These are phyloP conservation scores for Phortica okadai DNA, from an alignment of 2,888 invertebrate genomes.

Conservation along the genomic window DNA sequence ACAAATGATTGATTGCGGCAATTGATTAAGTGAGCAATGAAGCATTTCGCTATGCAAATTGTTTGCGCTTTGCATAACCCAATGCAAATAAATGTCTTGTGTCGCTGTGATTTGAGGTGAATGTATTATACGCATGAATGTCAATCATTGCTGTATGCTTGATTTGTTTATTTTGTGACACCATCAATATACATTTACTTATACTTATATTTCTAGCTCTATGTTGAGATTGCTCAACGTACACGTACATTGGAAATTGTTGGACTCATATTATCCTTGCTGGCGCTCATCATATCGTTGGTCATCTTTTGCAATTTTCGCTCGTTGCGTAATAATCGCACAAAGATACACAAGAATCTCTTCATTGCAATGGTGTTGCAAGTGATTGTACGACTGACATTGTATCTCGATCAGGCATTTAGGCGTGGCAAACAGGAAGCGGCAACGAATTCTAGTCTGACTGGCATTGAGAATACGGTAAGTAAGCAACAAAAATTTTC, in stretches of 20 bases:
- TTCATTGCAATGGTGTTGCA: slow-evolving; percentile 89
- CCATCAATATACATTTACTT: too few species aligned
- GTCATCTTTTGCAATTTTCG: slow-evolving; percentile 89
- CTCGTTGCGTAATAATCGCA: slow-evolving; percentile 87
- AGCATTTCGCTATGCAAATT: too few species aligned
- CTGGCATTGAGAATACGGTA: slow-evolving; percentile 83
- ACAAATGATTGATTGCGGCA: too few species aligned
- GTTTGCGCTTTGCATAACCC: too few species aligned
- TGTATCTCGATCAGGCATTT: slow-evolving; percentile 86
- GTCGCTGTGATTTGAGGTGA: too few species aligned
- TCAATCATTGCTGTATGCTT: too few species aligned
- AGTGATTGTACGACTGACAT: slow-evolving; percentile 83
- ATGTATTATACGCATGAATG: too few species aligned
- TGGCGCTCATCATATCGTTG: slow-evolving; percentile 85
- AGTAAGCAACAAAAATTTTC: slow-evolving; percentile 62
- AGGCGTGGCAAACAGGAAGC: slow-evolving; percentile 71
- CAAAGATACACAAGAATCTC: slow-evolving; percentile 90
- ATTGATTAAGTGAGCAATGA: too few species aligned
- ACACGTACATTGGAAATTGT: slow-evolving; percentile 88
- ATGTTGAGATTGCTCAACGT: slow-evolving; percentile 82
- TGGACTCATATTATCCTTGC: slow-evolving; percentile 88
- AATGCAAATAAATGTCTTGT: too few species aligned
- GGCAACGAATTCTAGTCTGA: slow-evolving; percentile 72
- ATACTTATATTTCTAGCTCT: slow-evolving; percentile 77
- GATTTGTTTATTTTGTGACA: too few species aligned